Evolutionary conservation across 2,888 invertebrate species (phyloP), one percentile per base, ranked within the genome.

Genomic region (Himalopsyche japonica): DNA sequence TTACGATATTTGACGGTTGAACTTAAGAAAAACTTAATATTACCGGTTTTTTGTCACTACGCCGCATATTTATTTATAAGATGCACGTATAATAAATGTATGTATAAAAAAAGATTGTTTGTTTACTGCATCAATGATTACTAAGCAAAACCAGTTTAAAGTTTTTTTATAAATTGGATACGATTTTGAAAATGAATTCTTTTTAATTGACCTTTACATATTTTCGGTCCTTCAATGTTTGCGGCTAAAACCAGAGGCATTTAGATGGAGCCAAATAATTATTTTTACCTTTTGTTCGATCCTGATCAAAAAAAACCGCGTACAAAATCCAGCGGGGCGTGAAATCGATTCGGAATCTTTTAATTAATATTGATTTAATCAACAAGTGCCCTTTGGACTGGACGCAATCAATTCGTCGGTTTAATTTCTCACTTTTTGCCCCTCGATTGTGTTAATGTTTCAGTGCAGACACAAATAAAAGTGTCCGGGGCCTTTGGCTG

Each of bases 311-410:
- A 70, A n/a, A 70, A 70, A 57, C 70, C 70, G 70, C 70, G 27
- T 30, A 27, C 70, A 70, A 27, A 70, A 70, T 27, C 27, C 70
- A 70, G 27, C 70, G 70, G 20, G 80, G 80, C 83, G 79, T 47
- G 80, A 83, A 83, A 83, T 83, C 76, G 80, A 83, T 48, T 49
- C 48, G 76, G 76, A 80, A 83, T 76, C 83, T 80, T 83, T 83
- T 80, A 83, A 83, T 80, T 80, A 83, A 83, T 70, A 70, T 83
- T 80, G 83, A 81, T 80, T 80, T 57, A 83, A 80, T 83, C 83
- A 79, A 83, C 49, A 80, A 78, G 37, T 80, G 30, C 32, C 81
- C 81, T 43, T 64, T 64, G 27, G 81, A 64, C 64, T 27, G 81
- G 64, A 43, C 64, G 57, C 70, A 81, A 81, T 81, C 48, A 81